These are phyloP conservation scores for Hipposideros larvatus DNA, from an alignment of 2,797 vertebrate genomes.

Conservation along the genomic window DNA sequence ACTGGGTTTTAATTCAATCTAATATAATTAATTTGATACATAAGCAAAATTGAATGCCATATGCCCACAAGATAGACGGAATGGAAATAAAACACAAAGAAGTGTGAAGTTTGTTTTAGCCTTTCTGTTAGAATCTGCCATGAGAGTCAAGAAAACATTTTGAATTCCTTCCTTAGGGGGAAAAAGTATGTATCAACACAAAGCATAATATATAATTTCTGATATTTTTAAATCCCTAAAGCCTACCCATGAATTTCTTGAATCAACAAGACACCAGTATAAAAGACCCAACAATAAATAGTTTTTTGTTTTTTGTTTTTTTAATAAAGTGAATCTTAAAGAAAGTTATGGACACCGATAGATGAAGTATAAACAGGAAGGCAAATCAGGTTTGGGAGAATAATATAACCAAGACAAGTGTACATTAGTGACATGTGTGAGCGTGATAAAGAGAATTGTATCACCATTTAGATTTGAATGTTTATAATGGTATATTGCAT, in stretches of 20 bases:
- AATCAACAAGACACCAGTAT: not conserved
- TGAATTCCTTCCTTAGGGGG: not conserved
- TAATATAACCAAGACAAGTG: not conserved
- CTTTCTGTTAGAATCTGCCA: not conserved
- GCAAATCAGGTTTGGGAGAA: not conserved
- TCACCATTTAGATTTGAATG: not conserved
- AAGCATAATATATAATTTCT: not conserved
- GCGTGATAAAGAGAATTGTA: not conserved
- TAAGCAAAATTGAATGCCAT: not conserved
- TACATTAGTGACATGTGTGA: not conserved
- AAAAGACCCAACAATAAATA: not conserved
- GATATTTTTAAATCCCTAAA: not conserved
- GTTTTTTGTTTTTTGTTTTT: too few relatives aligned
- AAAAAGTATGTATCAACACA: not conserved
- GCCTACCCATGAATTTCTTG: not conserved
- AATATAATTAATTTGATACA: not conserved
- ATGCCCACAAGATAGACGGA: not conserved
- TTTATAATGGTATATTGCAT: not conserved
- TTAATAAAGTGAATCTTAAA: not conserved
- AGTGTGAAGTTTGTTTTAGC: not conserved
- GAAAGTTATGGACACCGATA: not conserved
- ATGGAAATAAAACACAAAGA: not conserved
- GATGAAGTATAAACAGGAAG: not conserved
- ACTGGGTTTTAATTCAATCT: not conserved
- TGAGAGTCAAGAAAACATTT: not conserved